Conservation (phyloP, 2,113 vertebrate species). For the Trogon melanurus region DNA sequence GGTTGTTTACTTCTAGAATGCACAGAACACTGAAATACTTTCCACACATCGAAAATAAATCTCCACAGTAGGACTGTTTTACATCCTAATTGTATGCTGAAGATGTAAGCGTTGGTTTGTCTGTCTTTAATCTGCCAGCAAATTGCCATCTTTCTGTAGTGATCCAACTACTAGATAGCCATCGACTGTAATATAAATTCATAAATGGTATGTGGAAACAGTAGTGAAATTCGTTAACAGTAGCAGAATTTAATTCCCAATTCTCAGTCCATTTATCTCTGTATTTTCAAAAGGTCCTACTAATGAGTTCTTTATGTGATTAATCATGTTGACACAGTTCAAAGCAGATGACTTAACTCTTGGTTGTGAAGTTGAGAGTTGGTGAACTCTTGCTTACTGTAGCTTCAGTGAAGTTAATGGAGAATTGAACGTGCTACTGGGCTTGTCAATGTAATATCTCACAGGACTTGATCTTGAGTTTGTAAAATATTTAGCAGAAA, state of each 20-base stretch:
- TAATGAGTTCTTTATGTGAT: constrained; percentile 41
- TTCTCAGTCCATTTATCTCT: constrained; percentile 6
- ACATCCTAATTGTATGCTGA: not conserved
- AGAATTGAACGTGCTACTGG: not conserved
- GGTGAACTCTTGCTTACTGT: not conserved
- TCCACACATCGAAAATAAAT: not conserved
- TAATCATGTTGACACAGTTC: constrained; percentile 7
- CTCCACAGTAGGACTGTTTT: not conserved
- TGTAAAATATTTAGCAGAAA: not conserved
- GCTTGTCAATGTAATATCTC: not conserved
- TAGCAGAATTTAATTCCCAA: constrained; percentile 24
- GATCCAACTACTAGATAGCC: not conserved
- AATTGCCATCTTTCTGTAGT: not conserved
- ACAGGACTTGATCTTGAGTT: not conserved
- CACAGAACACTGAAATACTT: not conserved
- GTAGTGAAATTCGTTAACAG: not conserved
- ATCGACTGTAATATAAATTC: not conserved
- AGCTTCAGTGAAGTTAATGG: not conserved
- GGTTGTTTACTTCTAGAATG: not conserved
- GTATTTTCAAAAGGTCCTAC: not conserved
- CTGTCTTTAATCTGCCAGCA: not conserved
- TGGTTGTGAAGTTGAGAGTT: not conserved
- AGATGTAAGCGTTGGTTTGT: not conserved
- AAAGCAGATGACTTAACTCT: constrained; percentile 12
- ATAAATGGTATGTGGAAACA: not conserved